These are phyloP conservation scores for Alexandromys fortis DNA, from an alignment of 2,113 vertebrate species.

Conservation along the genomic window DNA sequence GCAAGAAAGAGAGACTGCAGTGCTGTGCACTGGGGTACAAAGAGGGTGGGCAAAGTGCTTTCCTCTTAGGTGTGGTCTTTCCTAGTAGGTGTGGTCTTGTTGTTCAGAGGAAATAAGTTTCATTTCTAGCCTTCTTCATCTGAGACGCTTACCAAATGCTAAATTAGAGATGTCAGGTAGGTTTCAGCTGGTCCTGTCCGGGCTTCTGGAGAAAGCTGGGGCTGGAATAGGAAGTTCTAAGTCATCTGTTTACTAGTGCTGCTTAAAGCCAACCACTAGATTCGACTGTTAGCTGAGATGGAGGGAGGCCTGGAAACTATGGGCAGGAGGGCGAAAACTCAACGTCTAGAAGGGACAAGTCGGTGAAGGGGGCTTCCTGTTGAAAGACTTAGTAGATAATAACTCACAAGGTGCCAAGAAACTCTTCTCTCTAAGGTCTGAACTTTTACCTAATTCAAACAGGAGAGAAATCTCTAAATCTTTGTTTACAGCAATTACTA, in stretches of 20 bases:
- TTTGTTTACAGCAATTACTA: background rate
- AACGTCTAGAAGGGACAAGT: background rate
- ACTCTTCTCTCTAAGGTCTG: background rate
- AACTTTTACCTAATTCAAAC: background rate
- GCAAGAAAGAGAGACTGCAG: background rate
- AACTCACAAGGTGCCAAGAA: background rate
- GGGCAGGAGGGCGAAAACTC: background rate
- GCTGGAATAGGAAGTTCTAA: background rate
- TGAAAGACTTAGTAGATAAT: background rate
- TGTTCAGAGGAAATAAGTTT: background rate
- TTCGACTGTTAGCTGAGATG: background rate
- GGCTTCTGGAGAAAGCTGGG: background rate
- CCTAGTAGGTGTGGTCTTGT: background rate
- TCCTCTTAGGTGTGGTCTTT: background rate
- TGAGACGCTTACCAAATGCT: background rate
- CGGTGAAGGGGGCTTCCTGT: background rate
- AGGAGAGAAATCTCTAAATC: background rate
- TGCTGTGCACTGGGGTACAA: background rate
- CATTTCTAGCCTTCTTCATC: background rate
- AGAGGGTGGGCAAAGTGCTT: background rate
- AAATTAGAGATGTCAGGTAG: background rate
- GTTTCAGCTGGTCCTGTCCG: background rate
- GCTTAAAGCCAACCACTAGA: background rate
- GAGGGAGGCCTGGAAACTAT: background rate
- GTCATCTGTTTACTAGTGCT: background rate